Conservation (phyloP, 2,797 vertebrate species). For the Diceros bicornis region DNA sequence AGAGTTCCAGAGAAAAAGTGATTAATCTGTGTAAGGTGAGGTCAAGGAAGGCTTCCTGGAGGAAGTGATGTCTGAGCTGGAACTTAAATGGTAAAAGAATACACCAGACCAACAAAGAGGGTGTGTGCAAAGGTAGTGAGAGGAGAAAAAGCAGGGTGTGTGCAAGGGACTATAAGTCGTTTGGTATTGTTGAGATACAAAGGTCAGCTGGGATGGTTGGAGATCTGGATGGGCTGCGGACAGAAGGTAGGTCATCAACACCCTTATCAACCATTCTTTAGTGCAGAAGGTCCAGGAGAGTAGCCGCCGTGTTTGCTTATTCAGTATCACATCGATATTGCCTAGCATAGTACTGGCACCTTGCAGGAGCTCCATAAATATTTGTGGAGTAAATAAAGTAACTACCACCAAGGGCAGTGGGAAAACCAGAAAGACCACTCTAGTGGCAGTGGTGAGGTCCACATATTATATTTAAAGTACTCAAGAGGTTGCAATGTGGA, state of each 20-base stretch:
- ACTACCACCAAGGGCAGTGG: background rate
- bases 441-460: background rate
- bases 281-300: background rate
- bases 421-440: background rate
- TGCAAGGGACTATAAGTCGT: background rate
- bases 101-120: background rate
- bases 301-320: rapidly evolving
- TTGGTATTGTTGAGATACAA: background rate
- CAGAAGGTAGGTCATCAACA: background rate
- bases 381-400: background rate
- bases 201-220: background rate
- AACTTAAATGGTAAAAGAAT: background rate
- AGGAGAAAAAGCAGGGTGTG: background rate
- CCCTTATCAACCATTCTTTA: background rate
- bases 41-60: background rate
- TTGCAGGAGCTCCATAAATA: background rate
- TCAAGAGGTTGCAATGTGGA: no score
- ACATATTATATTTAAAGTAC: background rate
- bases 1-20: background rate
- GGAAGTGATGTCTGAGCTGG: background rate
- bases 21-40: background rate
- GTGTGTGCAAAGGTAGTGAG: background rate
- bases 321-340: background rate
- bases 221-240: background rate
- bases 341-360: background rate